Conservation (phyloP, 1,140 invertebrate genomes). For the Glomeris maerens region DNA sequence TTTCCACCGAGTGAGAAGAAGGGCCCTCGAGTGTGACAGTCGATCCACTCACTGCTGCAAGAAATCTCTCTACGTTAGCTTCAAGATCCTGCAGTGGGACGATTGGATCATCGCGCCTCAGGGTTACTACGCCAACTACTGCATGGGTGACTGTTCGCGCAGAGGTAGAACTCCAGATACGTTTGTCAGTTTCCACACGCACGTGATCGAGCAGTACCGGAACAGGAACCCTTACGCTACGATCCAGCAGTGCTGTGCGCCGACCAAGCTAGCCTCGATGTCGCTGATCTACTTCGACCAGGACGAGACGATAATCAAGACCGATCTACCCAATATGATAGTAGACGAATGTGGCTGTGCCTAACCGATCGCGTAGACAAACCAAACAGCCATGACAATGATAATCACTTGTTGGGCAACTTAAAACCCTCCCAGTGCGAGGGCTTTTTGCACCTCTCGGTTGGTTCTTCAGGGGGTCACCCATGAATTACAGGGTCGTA, state of each 20-base stretch:
- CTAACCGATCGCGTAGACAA: too few relatives aligned
- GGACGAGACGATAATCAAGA: slow-evolving; percentile 78
- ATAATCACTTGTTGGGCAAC: too few relatives aligned
- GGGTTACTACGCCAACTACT: slow-evolving; percentile 85
- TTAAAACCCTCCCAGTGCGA: too few relatives aligned
- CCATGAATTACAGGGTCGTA: too few relatives aligned
- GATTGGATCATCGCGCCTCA: slow-evolving; percentile 84
- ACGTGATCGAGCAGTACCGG: slow-evolving; percentile 74
- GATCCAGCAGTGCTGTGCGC: slow-evolving; percentile 82
- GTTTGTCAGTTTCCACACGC: slow-evolving; percentile 71
- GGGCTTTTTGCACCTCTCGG: too few relatives aligned
- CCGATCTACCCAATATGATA: slow-evolving; percentile 89
- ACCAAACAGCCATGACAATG: too few relatives aligned
- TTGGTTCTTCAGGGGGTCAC: too few relatives aligned
- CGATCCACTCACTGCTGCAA: slow-evolving; percentile 69
- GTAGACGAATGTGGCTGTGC: slow-evolving; percentile 91
- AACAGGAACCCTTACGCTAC: slow-evolving; percentile 50
- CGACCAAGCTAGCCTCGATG: slow-evolving; percentile 78
- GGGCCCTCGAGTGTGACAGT: slow-evolving; percentile 65
- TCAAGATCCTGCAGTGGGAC: slow-evolving; percentile 80
- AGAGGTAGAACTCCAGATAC: slow-evolving; percentile 56
- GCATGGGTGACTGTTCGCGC: slow-evolving; percentile 59
- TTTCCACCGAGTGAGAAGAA: slow-evolving; percentile 46
- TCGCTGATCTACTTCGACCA: slow-evolving; percentile 86
- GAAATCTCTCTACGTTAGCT: slow-evolving; percentile 77